These are phyloP conservation scores for Apistogramma diplotaenia DNA, from an alignment of 2,113 vertebrate species.

Conservation along the genomic window DNA sequence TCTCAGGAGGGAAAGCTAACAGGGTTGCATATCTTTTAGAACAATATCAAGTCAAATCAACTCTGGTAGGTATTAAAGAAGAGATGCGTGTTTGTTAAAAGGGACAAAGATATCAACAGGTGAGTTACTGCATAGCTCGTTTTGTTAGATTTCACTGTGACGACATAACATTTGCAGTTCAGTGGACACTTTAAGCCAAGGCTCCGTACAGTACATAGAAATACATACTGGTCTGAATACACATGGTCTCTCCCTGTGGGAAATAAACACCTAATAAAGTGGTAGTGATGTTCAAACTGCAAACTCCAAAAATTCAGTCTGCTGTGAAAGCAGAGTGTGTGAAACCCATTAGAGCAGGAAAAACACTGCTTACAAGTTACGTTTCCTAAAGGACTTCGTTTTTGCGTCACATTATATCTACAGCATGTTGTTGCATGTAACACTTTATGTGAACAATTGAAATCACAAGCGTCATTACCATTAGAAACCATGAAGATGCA, in stretches of 20 bases:
- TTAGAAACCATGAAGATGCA: neutral
- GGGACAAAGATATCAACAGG: neutral
- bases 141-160: constrained; percentile 5
- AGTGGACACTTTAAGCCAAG: neutral
- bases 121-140: constrained; percentile 60
- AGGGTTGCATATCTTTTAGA: constrained; percentile 31
- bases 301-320: neutral
- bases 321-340: neutral
- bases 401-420: neutral
- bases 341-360: neutral
- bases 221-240: constrained; percentile 2
- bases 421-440: neutral
- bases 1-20: neutral
- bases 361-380: neutral
- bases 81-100: neutral
- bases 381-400: neutral
- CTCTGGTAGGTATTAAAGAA: constrained; percentile 12
- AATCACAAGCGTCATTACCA: neutral
- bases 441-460: neutral
- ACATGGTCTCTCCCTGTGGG: constrained; percentile 31
- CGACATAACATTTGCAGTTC: constrained; percentile 4
- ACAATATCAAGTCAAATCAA: constrained; percentile 13
- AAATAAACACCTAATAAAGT: neutral
- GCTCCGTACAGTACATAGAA: constrained; percentile 1
- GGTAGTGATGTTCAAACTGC: neutral